Conservation (phyloP, 2,797 vertebrate genomes). For the Sphenodon punctatus region DNA sequence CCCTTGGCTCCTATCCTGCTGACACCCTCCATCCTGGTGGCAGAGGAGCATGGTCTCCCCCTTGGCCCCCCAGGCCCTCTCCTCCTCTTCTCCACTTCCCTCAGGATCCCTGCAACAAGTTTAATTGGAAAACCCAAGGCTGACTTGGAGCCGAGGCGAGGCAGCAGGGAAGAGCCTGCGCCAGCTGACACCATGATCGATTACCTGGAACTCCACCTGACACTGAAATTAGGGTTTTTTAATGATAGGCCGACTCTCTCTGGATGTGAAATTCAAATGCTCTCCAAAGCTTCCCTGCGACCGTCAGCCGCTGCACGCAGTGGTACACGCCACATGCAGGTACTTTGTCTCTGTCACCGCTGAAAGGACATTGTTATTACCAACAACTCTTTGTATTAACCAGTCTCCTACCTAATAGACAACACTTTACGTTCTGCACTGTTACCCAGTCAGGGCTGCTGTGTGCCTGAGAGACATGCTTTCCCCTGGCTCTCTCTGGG, state of each 20-base stretch:
- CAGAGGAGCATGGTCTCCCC: not conserved
- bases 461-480: slow-evolving; percentile 72
- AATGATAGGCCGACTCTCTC: slow-evolving; percentile 92
- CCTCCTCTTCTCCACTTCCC: not conserved
- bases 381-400: slow-evolving; percentile 94
- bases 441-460: slow-evolving; percentile 84
- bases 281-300: slow-evolving; percentile 90
- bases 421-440: slow-evolving; percentile 91
- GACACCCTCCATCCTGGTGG: not conserved
- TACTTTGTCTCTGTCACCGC: slow-evolving; percentile 95
- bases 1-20: not conserved
- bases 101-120: slow-evolving; percentile 80
- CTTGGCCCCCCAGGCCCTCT: not conserved
- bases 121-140: slow-evolving; percentile 87
- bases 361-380: slow-evolving; percentile 95
- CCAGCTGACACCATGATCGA: slow-evolving; percentile 92
- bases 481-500: slow-evolving; percentile 63
- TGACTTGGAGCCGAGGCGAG: slow-evolving; percentile 83
- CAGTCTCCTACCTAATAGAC: slow-evolving; percentile 91
- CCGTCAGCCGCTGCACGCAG: slow-evolving; percentile 87
- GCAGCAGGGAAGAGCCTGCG: slow-evolving; percentile 85
- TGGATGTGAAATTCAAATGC: slow-evolving; percentile 94
- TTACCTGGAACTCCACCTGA: slow-evolving; percentile 94
- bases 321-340: slow-evolving; percentile 89
- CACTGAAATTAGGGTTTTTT: slow-evolving; percentile 93